Evolutionary conservation across 2,797 vertebrate genomes (phyloP), one percentile per base, ranked within the genome.

Genomic region (Micrastur ruficollis): DNA sequence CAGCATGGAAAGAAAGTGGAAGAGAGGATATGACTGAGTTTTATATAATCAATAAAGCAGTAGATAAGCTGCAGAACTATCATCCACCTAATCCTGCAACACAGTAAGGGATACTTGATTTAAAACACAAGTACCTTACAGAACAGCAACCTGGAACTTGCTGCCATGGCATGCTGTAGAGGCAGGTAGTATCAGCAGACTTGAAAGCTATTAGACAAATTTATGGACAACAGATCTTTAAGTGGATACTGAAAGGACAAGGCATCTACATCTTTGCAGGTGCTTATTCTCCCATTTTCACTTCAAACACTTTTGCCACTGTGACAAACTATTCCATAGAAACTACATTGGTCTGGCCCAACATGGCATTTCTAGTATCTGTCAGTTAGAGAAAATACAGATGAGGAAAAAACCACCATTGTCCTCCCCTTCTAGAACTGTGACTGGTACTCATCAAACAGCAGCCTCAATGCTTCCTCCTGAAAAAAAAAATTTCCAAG

Each of bases 391-490:
- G 25, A 61, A 14, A 85, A 62, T 4, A 11, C 23, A 59, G 11
- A 62, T 11, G 15, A 11, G 9, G 7, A 3, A 4, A 12, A 13
- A 67, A 72, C 0, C 1, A 14, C 9, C 25, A 16, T 42, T 63
- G 32, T 42, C 27, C 16, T 15, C 12, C 11, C 9, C 15, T 46
- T 82, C 55, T 52, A 56, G 7, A 95, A 53, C 6, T 76, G 44
- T 0, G 0, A 76, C 56, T 55, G 7, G 22, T 29, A 75, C 5
- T 2, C 19, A 63, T 62, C 53, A 79, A 42, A 58, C 2, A 86
- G 53, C 59, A 88, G 42, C 20, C 62, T 70, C 5, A 9, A 21
- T 29, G 26, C 16, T 50, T 85, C 16, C 12, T 63, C 32, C 32
- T 17, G 5, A 21, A 86, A 84, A 84, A 63, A 58, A 56, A 14